Conservation (phyloP, 2,113 vertebrate genomes). For the Bubo bubo region DNA sequence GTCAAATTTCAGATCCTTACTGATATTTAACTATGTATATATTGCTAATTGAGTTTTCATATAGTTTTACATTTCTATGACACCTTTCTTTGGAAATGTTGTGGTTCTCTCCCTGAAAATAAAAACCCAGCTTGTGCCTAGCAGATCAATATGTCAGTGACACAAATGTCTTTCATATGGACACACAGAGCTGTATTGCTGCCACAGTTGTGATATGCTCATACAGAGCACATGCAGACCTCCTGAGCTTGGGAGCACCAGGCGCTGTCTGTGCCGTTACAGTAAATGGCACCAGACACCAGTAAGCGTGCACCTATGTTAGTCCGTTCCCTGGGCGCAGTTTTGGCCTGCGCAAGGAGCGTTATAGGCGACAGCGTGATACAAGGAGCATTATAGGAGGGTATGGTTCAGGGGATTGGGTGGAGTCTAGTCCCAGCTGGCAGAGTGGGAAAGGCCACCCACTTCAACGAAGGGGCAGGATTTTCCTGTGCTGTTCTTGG, state of each 20-base stretch:
- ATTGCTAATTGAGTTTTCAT: not conserved
- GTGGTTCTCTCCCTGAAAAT: not conserved
- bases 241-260: not conserved
- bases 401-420: not conserved
- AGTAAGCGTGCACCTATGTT: too few relatives aligned
- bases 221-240: not conserved
- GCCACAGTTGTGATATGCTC: not conserved
- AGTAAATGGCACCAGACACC: accelerated
- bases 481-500: not conserved
- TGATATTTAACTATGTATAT: not conserved
- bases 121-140: not conserved
- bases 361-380: too few relatives aligned
- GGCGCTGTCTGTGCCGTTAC: accelerated
- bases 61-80: not conserved
- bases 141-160: not conserved
- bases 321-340: accelerated
- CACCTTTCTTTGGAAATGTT: not conserved
- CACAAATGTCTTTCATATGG: not conserved
- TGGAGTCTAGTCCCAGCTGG: not conserved
- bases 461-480: not conserved
- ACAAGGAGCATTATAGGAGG: not conserved
- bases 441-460: not conserved
- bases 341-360: not conserved
- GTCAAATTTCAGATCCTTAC: not conserved
- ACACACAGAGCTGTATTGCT: not conserved